Conservation (phyloP, 2,113 vertebrate genomes). For the Chaetodon auriga region DNA sequence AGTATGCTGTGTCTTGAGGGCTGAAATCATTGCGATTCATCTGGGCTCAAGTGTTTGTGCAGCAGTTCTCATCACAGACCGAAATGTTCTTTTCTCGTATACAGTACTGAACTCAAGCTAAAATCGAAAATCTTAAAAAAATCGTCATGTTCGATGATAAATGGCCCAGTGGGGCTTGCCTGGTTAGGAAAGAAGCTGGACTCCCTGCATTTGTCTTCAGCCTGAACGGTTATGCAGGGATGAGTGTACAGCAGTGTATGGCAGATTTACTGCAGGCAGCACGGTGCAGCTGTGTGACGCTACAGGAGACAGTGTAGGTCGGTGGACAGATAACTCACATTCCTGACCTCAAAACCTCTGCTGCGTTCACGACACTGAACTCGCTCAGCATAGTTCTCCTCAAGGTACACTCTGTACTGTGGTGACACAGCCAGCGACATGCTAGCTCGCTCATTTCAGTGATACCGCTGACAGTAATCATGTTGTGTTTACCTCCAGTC, state of each 20-base stretch:
- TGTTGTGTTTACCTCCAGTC: slow-evolving; percentile 1
- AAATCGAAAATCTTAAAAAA: too few relatives aligned
- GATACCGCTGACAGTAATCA: slow-evolving; percentile 26
- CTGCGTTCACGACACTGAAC: not conserved
- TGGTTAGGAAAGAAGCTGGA: slow-evolving; percentile 20
- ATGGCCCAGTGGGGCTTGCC: not conserved
- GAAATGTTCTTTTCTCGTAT: slow-evolving; percentile 6
- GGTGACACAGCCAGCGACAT: slow-evolving; percentile 46
- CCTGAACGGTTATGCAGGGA: slow-evolving; percentile 9
- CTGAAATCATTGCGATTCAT: slow-evolving; percentile 16
- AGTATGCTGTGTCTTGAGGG: not conserved
- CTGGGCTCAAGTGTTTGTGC: not conserved
- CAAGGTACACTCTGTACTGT: slow-evolving; percentile 18
- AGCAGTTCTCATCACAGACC: not conserved
- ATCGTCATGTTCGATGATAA: not conserved
- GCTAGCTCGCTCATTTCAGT: slow-evolving; percentile 38
- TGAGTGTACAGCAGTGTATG: slow-evolving; percentile 23
- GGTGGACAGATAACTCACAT: slow-evolving; percentile 40
- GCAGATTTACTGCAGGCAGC: slow-evolving; percentile 41
- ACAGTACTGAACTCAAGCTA: not conserved
- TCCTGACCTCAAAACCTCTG: slow-evolving; percentile 4
- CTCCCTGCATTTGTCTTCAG: slow-evolving; percentile 20
- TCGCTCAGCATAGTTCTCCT: slow-evolving; percentile 33
- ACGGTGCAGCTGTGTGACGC: slow-evolving; percentile 40
- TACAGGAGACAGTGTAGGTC: not conserved